Evolutionary conservation across 1,140 invertebrate species (phyloP).

Genomic region (Drosophila novamexicana): DNA sequence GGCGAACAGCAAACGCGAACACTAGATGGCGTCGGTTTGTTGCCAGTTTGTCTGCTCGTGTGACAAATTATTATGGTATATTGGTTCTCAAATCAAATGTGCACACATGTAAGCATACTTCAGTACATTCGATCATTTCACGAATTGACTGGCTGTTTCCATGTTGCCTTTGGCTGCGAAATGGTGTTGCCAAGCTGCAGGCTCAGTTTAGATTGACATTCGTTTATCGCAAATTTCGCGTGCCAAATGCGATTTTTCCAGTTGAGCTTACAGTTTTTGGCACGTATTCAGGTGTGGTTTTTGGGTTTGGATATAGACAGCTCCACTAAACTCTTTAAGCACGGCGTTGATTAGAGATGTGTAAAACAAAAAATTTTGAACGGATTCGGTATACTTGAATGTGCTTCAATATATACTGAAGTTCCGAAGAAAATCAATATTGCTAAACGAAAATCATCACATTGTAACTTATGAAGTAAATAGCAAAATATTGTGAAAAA

Average conservation of each 20-base stretch:
- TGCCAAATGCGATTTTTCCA: conserved; percentile 1
- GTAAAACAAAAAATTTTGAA: not conserved
- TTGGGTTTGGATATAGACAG: too few relatives aligned
- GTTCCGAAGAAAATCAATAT: too few relatives aligned
- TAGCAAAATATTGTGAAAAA: too few relatives aligned
- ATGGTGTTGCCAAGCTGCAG: conserved; percentile 8
- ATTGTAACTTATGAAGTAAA: too few relatives aligned
- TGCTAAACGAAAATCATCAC: too few relatives aligned
- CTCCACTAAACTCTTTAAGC: too few relatives aligned
- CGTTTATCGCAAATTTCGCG: conserved; percentile 1
- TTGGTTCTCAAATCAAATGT: conserved; percentile 58
- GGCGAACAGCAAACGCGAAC: conserved; percentile 41
- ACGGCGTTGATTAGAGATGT: not conserved
- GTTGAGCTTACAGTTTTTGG: not conserved
- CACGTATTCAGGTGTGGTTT: conserved; percentile 9
- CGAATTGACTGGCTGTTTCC: not conserved
- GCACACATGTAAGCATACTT: conserved; percentile 15
- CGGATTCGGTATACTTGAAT: not conserved
- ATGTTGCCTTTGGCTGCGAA: not conserved
- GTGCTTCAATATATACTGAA: too few relatives aligned
- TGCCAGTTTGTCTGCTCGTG: conserved; percentile 39
- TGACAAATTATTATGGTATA: conserved; percentile 60
- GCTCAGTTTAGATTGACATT: conserved; percentile 3
- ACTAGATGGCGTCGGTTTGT: conserved; percentile 35
- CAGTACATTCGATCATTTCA: conserved; percentile 8